Evolutionary conservation across 2,113 vertebrate genomes (phyloP), one percentile per base, ranked within the genome.

Genomic region (Mormyrus lacerda): DNA sequence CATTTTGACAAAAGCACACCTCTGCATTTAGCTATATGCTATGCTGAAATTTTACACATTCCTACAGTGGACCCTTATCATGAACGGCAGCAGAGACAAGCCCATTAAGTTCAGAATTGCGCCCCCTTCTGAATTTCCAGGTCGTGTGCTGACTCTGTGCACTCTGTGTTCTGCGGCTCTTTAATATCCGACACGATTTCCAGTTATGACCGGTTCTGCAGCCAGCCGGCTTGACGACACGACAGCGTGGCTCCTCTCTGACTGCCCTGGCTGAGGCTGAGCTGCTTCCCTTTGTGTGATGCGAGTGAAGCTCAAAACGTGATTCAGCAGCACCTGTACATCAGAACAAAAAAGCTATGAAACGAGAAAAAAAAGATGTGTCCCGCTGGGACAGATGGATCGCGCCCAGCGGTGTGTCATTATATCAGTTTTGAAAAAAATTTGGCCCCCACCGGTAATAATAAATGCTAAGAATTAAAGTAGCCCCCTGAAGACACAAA

Each of bases 1-100:
- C 95, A 96, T 95, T 91, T 93, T 96, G 95, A 96, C 96, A 94
- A 95, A 96, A 96, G 95, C 95, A 95, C 95, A 95, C 95, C 94
- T 96, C 94, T 92, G 93, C 95, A 95, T 95, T 96, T 96, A 96
- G 95, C 95, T 92, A 93, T 93, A 91, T 93, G 92, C 92, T 94
- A 93, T 92, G 89, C 91, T 92, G 92, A 79, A 93, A 93, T 93
- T 90, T 88, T 88, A 91, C 86, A 88, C 85, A 88, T 55, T 83
- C 84, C 91, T 90, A 93, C 93, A 91, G 92, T 76, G 65, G 19
- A 8, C 31, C 48, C 19, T 79, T 50, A 51, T 82, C 87, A n/a
- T n/a, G 50, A 55, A 39, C 10, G 42, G 48, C 19, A 19, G 24
- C 27, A 27, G 31, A 45, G 92, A 93, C 91, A 93, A 92, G 92